A percentile compares a stretch with the other conserved stretches of the same genome.
These are phyloP conservation scores for Spodoptera picta DNA, from an alignment of 2,888 invertebrate species.

Conservation along the genomic window DNA sequence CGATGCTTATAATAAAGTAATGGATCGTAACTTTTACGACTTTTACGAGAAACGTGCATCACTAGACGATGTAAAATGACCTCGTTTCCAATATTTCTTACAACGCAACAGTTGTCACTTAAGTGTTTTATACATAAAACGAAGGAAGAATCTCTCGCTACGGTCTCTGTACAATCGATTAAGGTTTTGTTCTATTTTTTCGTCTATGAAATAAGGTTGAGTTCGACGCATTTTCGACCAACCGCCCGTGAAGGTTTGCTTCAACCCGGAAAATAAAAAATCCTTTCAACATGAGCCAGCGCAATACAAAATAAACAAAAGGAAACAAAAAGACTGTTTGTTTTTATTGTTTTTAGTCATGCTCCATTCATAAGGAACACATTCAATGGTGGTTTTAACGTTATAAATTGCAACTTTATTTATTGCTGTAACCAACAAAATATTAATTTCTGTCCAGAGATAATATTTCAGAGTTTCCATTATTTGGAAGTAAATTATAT, in stretches of 20 bases:
- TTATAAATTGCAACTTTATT: constrained; percentile 18
- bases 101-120: constrained; percentile 52
- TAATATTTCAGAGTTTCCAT: constrained; percentile 28
- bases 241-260: constrained; percentile 66
- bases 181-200: constrained; percentile 62
- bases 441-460: constrained; percentile 9
- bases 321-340: constrained; percentile 29
- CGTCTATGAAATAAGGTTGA: constrained; percentile 53
- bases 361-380: constrained; percentile 26
- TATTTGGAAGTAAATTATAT: constrained; percentile 39
- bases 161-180: constrained; percentile 61
- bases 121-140: constrained; percentile 47
- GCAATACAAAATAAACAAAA: constrained; percentile 37
- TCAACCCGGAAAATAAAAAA: constrained; percentile 60
- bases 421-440: constrained; percentile 3
- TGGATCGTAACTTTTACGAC: constrained; percentile 53
- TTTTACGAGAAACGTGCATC: constrained; percentile 54
- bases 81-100: constrained; percentile 64
- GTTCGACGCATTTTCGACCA: constrained; percentile 60
- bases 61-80: constrained; percentile 62
- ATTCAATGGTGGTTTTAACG: constrained; percentile 21
- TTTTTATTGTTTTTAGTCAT: constrained; percentile 31
- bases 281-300: constrained; percentile 39
- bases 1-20: constrained; percentile 48
- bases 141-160: constrained; percentile 58